These are phyloP conservation scores for Epizoanthus stellaris DNA, from an alignment of 92 coral and sea anemone species.

Conservation along the genomic window DNA sequence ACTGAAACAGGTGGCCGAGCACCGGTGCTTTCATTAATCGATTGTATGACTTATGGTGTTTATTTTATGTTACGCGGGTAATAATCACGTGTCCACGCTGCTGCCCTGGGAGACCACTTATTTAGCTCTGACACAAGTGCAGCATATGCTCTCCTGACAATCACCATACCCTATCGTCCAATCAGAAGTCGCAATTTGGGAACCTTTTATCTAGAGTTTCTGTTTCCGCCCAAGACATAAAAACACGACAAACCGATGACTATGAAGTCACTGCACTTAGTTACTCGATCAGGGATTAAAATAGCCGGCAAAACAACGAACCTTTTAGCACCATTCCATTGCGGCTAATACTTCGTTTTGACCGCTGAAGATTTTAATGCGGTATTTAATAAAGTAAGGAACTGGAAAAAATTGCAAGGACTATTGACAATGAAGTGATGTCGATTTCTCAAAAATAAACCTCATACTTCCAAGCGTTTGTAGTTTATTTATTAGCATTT, in stretches of 20 bases:
- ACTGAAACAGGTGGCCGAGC: constrained; percentile 81
- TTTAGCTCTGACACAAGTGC: constrained; percentile 71
- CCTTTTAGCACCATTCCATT: background rate
- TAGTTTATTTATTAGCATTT: background rate
- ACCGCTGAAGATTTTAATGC: background rate
- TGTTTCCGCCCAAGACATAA: background rate
- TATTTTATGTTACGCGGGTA: constrained; percentile 69
- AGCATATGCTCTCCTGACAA: constrained; percentile 20
- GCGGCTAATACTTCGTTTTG: background rate
- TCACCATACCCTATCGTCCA: constrained; percentile 51
- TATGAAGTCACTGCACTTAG: constrained; percentile 69
- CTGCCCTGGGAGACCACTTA: constrained; percentile 67
- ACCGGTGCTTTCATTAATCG: constrained; percentile 72
- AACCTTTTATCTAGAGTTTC: constrained; percentile 1
- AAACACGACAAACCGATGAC: constrained; percentile 46
- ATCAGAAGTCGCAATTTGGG: constrained; percentile 39
- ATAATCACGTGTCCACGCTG: constrained; percentile 68
- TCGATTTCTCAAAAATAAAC: background rate
- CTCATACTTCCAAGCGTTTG: background rate
- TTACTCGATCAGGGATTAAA: constrained; percentile 68
- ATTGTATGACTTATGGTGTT: constrained; percentile 71
- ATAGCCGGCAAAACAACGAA: constrained; percentile 38
- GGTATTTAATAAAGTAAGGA: too few species aligned
- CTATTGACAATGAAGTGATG: background rate
- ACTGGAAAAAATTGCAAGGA: background rate